A percentile compares a stretch with the other conserved stretches of the same genome.
phyloP scores from a whole-genome alignment of 1,140 invertebrate species.

The Phocides pigmalion region DNA sequence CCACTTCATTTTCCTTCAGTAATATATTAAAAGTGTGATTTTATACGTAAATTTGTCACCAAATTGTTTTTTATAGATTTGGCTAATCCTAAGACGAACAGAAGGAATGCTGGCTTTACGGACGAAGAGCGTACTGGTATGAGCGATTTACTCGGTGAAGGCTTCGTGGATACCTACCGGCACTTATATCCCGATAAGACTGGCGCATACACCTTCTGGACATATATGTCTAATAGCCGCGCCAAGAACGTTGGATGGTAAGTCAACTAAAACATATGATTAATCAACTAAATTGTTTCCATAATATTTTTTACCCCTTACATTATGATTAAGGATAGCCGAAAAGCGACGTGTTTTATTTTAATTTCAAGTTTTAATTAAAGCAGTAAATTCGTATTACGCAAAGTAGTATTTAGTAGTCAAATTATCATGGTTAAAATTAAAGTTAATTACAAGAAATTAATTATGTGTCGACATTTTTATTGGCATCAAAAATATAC shows the following conservation, averaged over 20 bases:
- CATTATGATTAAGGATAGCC: no score
- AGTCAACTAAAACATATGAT: no score
- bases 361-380: no score
- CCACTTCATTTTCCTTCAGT: no score
- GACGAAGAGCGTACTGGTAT: conserved; percentile 96
- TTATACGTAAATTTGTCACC: not conserved
- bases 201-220: conserved; percentile 97
- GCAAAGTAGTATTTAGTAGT: no score
- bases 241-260: conserved; percentile 97
- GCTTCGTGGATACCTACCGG: conserved; percentile 95
- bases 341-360: no score
- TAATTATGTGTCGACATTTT: no score
- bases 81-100: conserved; percentile 97
- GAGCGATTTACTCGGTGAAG: conserved; percentile 90
- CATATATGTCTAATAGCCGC: conserved; percentile 93
- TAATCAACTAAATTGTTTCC: not conserved
- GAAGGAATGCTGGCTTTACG: conserved; percentile 97
- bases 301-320: no score
- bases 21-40: not conserved
- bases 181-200: conserved; percentile 93
- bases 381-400: no score
- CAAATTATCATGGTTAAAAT: no score
- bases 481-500: no score
- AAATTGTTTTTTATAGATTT: conserved; percentile 88
- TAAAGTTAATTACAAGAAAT: no score